Conservation (phyloP, 1,140 invertebrate genomes). For the Neotoxoptera formosana region DNA sequence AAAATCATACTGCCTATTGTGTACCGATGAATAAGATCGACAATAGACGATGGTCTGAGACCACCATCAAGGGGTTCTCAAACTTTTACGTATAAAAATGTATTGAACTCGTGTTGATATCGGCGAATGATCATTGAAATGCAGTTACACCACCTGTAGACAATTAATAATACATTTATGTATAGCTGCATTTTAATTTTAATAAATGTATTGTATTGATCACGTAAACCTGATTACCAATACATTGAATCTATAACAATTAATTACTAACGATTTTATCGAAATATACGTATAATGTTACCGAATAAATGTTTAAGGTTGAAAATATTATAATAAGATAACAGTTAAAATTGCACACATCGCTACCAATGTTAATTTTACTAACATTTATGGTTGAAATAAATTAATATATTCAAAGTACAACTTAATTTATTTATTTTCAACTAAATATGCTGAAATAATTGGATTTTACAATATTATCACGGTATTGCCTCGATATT, state of each 20-base stretch:
- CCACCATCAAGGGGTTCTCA: not conserved
- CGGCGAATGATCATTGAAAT: not conserved
- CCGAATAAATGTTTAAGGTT: not conserved
- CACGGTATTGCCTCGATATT: not conserved
- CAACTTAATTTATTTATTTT: not conserved
- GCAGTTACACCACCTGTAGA: not conserved
- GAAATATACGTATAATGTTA: not conserved
- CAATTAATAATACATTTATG: not conserved
- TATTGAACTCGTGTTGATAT: not conserved
- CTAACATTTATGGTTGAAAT: not conserved
- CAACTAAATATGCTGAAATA: not conserved
- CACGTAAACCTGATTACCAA: not conserved
- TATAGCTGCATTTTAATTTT: not conserved
- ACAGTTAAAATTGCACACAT: not conserved
- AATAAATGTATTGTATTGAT: not conserved
- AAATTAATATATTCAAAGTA: not conserved
- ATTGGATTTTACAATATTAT: not conserved
- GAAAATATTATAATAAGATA: not conserved
- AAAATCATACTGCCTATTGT: constrained; percentile 9
- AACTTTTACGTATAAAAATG: not conserved
- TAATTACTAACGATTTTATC: not conserved
- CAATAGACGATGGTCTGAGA: not conserved
- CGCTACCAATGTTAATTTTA: not conserved
- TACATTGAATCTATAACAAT: not conserved
- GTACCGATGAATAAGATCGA: not conserved